phyloP scores from a whole-genome alignment of 92 coral and sea anemone genomes.

The Zoanthus sociatus region DNA sequence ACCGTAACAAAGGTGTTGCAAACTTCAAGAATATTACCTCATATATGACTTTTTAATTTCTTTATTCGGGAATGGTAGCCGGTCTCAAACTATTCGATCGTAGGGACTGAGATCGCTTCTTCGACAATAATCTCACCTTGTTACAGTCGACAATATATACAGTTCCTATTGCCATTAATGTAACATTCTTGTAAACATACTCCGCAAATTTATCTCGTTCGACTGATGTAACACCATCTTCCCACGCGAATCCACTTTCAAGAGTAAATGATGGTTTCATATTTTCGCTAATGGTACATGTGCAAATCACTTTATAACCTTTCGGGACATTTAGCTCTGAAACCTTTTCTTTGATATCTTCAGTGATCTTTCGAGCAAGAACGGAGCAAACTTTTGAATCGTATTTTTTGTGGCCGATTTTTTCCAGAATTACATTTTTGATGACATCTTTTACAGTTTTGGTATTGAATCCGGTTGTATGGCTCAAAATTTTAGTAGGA shows the following conservation, averaged over 20 bases:
- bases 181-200: constrained; percentile 83
- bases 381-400: constrained; percentile 70
- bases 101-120: constrained; percentile 39
- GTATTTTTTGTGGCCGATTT: constrained; percentile 72
- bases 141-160: constrained; percentile 85
- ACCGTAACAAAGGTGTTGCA: neutral
- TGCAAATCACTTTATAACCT: constrained; percentile 83
- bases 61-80: constrained; percentile 65
- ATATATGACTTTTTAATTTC: neutral
- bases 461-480: constrained; percentile 51
- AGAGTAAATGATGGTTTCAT: constrained; percentile 70
- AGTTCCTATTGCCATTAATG: constrained; percentile 84
- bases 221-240: constrained; percentile 59
- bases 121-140: constrained; percentile 43
- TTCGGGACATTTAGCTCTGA: constrained; percentile 68
- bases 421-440: constrained; percentile 75
- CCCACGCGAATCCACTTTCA: constrained; percentile 98
- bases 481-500: neutral
- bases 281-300: constrained; percentile 76
- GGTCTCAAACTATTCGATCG: constrained; percentile 37
- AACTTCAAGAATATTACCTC: no score
- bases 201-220: constrained; percentile 90
- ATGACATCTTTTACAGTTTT: constrained; percentile 69
- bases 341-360: constrained; percentile 70
- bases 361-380: constrained; percentile 65